Conservation (phyloP, 1,140 invertebrate genomes). For the Chymomyza costata region DNA sequence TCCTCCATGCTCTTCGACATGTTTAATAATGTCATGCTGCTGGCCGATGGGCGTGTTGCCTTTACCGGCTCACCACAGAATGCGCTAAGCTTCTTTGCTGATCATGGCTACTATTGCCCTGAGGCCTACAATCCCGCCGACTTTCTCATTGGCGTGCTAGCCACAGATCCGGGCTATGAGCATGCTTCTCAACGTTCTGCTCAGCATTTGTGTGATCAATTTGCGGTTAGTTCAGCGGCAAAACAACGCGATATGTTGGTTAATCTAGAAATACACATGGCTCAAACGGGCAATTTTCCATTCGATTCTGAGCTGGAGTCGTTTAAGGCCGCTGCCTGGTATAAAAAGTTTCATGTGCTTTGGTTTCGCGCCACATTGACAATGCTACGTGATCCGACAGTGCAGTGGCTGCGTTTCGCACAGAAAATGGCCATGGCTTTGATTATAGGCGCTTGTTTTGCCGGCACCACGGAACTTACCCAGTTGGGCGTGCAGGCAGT, state of each 20-base stretch:
- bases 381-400: conserved; percentile 82
- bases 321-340: conserved; percentile 79
- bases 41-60: conserved; percentile 93
- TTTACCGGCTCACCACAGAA: conserved; percentile 86
- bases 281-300: conserved; percentile 74
- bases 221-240: conserved; percentile 84
- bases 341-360: conserved; percentile 82
- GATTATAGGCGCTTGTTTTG: conserved; percentile 87
- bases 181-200: conserved; percentile 80
- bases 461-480: conserved; percentile 80
- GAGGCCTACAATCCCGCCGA: conserved; percentile 94
- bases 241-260: conserved; percentile 84
- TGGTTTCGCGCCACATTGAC: conserved; percentile 82
- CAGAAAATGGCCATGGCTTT: conserved; percentile 89
- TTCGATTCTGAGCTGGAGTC: conserved; percentile 63
- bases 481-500: conserved; percentile 88
- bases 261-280: conserved; percentile 81
- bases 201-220: conserved; percentile 84
- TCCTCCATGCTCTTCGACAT: conserved; percentile 93
- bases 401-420: conserved; percentile 82
- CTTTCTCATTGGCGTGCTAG: conserved; percentile 90
- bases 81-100: conserved; percentile 88
- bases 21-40: conserved; percentile 90
- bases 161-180: conserved; percentile 86
- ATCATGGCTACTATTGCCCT: conserved; percentile 86